These are phyloP conservation scores for Apis florea DNA, from an alignment of 1,140 invertebrate genomes.

Conservation along the genomic window DNA sequence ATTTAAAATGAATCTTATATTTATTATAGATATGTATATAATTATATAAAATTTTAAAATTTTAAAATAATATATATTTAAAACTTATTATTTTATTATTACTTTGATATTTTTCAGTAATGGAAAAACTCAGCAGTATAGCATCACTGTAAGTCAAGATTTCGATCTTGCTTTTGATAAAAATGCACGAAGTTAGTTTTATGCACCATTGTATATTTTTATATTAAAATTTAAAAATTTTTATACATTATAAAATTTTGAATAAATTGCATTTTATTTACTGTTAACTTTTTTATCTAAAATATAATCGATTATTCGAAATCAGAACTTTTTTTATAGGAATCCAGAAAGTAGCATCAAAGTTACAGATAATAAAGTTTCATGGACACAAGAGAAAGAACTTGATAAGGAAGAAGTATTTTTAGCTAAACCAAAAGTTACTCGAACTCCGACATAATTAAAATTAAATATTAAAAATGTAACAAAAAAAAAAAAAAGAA, in stretches of 20 bases:
- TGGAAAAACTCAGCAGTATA: conserved; percentile 65
- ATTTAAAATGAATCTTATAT: not conserved
- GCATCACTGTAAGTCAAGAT: conserved; percentile 69
- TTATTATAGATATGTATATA: not conserved
- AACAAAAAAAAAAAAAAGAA: not conserved
- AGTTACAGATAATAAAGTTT: conserved; percentile 11
- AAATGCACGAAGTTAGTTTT: not conserved
- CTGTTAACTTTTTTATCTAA: not conserved
- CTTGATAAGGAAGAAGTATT: conserved; percentile 64
- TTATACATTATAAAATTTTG: not conserved
- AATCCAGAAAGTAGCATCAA: conserved; percentile 12
- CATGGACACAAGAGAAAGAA: conserved; percentile 21
- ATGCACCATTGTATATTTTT: conserved; percentile 30
- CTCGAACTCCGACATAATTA: conserved; percentile 65
- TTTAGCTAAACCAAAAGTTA: conserved; percentile 69
- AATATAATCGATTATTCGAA: not conserved
- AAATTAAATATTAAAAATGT: not conserved
- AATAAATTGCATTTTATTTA: conserved; percentile 51
- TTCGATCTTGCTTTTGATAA: not conserved
- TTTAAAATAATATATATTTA: not conserved
- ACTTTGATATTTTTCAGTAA: conserved; percentile 42
- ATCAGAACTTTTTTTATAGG: conserved; percentile 43
- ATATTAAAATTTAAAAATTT: not conserved
- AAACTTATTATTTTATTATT: not conserved
- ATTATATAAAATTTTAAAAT: not conserved